A percentile compares a stretch with the other conserved stretches of the same genome.
phyloP scores from a whole-genome alignment of 2,797 vertebrate genomes.

The Benthosema pterotum region DNA sequence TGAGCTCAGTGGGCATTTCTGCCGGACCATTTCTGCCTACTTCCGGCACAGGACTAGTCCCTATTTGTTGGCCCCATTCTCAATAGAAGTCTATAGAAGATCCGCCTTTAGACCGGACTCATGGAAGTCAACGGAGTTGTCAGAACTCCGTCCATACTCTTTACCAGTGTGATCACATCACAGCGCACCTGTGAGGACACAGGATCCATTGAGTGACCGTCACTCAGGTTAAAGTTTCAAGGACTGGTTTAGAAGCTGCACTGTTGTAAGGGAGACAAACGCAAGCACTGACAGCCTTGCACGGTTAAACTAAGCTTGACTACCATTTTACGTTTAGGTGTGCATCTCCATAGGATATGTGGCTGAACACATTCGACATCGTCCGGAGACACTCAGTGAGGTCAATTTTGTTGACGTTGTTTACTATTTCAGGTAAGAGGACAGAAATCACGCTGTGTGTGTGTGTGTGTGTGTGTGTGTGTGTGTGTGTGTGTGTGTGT shows the following conservation, averaged over 20 bases:
- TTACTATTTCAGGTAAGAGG: conserved; percentile 61
- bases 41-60: no score
- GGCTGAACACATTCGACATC: background rate
- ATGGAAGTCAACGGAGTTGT: no score
- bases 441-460: no score
- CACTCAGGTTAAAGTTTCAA: background rate
- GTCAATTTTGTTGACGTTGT: conserved; percentile 1
- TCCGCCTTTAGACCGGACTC: no score
- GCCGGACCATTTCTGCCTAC: no score
- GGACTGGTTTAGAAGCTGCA: conserved; percentile 8
- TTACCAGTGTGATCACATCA: background rate
- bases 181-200: background rate
- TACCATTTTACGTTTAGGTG: rapidly evolving
- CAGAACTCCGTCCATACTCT: no score
- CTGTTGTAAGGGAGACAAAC: background rate
- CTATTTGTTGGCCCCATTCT: no score
- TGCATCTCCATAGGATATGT: conserved; percentile 20
- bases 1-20: no score
- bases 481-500: no score
- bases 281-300: background rate
- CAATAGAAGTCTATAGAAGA: no score
- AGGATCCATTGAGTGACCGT: background rate
- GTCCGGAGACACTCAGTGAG: background rate
- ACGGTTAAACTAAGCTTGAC: background rate
- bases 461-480: no score